A percentile compares a stretch with the other conserved stretches of the same genome.
Evolutionary conservation across 2,888 invertebrate species (phyloP).

Genomic region (Apeira syringaria): DNA sequence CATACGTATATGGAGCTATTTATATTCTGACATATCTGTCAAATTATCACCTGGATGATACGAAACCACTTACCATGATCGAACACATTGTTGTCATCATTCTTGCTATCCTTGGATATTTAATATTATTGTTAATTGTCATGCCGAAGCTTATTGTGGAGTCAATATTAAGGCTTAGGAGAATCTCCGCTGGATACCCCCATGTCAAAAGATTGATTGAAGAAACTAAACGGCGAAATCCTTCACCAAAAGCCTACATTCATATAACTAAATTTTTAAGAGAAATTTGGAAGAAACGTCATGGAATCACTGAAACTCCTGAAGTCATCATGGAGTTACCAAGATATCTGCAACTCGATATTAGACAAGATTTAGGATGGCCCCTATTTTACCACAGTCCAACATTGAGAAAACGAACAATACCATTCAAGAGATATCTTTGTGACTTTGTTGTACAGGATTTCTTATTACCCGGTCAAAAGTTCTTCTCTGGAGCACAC

Average conservation of each 20-base stretch:
- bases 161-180: slow-evolving; percentile 43
- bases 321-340: slow-evolving; percentile 49
- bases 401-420: slow-evolving; percentile 53
- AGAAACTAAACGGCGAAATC: slow-evolving; percentile 60
- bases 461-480: slow-evolving; percentile 62
- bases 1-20: slow-evolving; percentile 46
- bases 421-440: slow-evolving; percentile 52
- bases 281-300: slow-evolving; percentile 57
- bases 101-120: slow-evolving; percentile 45
- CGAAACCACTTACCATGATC: slow-evolving; percentile 46
- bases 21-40: slow-evolving; percentile 45
- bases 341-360: slow-evolving; percentile 53
- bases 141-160: slow-evolving; percentile 60
- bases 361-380: slow-evolving; percentile 62
- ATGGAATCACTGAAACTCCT: slow-evolving; percentile 57
- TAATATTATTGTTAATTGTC: slow-evolving; percentile 44
- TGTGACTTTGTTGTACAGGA: slow-evolving; percentile 48
- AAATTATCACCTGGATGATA: slow-evolving; percentile 40
- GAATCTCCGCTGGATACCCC: slow-evolving; percentile 44
- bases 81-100: slow-evolving; percentile 45
- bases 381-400: slow-evolving; percentile 65
- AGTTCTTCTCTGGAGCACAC: slow-evolving; percentile 52
- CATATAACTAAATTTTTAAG: slow-evolving; percentile 54
- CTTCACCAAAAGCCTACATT: slow-evolving; percentile 37
- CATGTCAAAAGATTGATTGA: slow-evolving; percentile 46